A percentile compares a stretch with the other conserved stretches of the same genome.
Conservation (phyloP, 2,113 vertebrate species). For the Balaeniceps rex region DNA sequence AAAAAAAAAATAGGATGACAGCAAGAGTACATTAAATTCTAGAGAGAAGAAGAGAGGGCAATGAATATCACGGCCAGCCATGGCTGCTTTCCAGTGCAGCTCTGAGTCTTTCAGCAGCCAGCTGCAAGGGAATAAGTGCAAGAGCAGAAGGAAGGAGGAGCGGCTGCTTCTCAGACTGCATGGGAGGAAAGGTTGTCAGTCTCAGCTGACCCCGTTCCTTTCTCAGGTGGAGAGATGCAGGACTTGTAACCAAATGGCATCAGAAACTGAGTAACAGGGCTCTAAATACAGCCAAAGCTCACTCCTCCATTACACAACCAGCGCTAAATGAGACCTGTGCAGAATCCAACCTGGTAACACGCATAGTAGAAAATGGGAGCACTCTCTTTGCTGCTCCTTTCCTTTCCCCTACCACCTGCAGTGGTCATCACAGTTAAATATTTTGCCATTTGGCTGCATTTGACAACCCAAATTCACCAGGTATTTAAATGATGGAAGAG, state of each 20-base stretch:
- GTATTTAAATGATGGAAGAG: neutral
- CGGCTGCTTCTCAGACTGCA: neutral
- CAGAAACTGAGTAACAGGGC: no score
- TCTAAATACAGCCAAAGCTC: no score
- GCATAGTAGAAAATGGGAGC: no score
- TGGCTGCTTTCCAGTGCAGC: neutral
- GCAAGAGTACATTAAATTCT: neutral
- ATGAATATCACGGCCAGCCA: neutral
- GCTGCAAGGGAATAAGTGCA: neutral
- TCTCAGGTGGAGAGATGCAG: no score
- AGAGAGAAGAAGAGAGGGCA: neutral
- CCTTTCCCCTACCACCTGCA: neutral
- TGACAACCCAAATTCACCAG: no score
- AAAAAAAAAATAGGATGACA: neutral
- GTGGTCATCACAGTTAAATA: no score
- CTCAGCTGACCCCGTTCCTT: neutral
- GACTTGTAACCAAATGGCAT: neutral
- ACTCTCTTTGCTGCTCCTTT: neutral
- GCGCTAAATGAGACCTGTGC: no score
- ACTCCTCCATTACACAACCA: no score
- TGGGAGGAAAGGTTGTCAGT: neutral
- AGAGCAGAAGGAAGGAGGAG: neutral
- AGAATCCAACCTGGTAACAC: neutral
- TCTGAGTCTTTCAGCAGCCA: neutral
- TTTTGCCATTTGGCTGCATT: neutral